These are phyloP conservation scores for Mastomys natalensis DNA, from an alignment of 2,113 vertebrate species.

Conservation along the genomic window DNA sequence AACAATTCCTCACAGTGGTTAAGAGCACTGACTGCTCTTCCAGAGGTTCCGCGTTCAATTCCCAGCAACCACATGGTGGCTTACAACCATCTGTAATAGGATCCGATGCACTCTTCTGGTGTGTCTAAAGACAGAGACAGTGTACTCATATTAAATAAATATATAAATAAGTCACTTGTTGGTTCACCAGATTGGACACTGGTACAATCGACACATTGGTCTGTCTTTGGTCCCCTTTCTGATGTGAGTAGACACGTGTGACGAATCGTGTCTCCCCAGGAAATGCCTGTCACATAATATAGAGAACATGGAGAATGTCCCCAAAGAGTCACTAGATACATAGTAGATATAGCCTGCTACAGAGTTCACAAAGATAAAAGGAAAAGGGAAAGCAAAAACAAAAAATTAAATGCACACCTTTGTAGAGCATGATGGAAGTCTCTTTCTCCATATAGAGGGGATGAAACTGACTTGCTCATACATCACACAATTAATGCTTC, in stretches of 20 bases:
- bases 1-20: not conserved
- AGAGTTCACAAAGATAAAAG: not conserved
- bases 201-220: not conserved
- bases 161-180: not conserved
- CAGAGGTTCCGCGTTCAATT: too few species aligned
- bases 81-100: too few species aligned
- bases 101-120: too few species aligned
- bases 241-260: not conserved
- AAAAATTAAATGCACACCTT: not conserved
- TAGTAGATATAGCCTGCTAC: not conserved
- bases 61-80: too few species aligned
- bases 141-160: too few species aligned
- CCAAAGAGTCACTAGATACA: not conserved
- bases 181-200: not conserved
- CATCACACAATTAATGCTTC: not conserved
- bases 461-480: not conserved
- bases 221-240: not conserved
- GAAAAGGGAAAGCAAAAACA: not conserved
- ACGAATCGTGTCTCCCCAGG: too few species aligned
- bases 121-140: too few species aligned
- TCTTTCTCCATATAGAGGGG: not conserved
- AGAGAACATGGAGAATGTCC: not conserved
- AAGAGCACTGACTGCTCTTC: too few species aligned
- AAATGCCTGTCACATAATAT: not conserved
- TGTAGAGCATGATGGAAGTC: not conserved